A percentile compares a stretch with the other conserved stretches of the same genome.
Conservation (phyloP, 1,140 invertebrate species). For the Bicyclus anynana region DNA sequence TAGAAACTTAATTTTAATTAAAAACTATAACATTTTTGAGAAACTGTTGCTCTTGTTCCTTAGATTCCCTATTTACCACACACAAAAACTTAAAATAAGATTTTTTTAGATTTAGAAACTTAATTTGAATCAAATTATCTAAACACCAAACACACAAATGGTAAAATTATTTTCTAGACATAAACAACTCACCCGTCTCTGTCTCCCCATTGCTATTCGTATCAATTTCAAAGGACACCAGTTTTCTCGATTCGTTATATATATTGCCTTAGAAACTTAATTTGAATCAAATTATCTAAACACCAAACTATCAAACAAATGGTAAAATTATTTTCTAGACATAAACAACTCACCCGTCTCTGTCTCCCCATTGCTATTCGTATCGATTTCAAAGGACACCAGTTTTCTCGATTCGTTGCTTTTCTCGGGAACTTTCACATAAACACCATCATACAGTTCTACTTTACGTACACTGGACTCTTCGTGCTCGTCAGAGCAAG, state of each 20-base stretch:
- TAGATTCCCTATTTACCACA: no score
- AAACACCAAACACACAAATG: no score
- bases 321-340: not conserved
- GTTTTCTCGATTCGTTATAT: constrained; percentile 25
- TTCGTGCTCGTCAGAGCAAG: constrained; percentile 8
- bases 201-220: constrained; percentile 28
- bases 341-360: constrained; percentile 9
- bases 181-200: constrained; percentile 9
- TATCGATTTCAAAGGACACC: constrained; percentile 54
- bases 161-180: no score
- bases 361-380: constrained; percentile 28
- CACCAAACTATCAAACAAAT: not conserved
- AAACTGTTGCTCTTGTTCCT: no score
- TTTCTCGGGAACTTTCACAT: constrained; percentile 38
- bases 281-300: no score
- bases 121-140: no score
- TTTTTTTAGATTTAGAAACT: no score
- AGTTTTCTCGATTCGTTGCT: constrained; percentile 32
- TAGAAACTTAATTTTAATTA: no score
- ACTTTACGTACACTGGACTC: constrained; percentile 18
- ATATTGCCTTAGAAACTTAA: no score
- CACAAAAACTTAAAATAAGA: no score
- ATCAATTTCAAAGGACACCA: constrained; percentile 54
- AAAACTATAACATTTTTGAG: no score
- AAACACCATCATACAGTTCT: constrained; percentile 50